These are phyloP conservation scores for Hypsibius dujardini DNA, from an alignment of 1,140 invertebrate species.

Conservation along the genomic window DNA sequence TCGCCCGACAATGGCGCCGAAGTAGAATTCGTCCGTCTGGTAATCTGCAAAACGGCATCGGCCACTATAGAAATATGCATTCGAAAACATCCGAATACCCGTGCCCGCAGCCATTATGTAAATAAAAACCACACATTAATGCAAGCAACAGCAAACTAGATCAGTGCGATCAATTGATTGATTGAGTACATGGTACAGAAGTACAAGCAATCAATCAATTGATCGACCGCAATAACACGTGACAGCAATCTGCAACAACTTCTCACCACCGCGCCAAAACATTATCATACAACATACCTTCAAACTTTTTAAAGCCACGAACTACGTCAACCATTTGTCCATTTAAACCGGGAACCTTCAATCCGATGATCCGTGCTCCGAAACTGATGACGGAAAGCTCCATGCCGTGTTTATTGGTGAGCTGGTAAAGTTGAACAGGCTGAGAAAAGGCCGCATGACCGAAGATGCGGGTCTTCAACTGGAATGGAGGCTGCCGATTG, in stretches of 20 bases:
- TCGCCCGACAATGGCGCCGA: conserved; percentile 69
- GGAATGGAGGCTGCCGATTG: neutral
- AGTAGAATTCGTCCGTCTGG: conserved; percentile 39
- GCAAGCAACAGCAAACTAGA: conserved; percentile 4
- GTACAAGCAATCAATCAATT: no score
- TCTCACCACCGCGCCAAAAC: no score
- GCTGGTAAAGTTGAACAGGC: conserved; percentile 9
- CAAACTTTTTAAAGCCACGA: conserved; percentile 55
- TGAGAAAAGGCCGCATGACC: neutral
- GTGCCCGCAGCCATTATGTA: no score
- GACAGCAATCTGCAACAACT: no score
- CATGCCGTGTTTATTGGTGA: neutral
- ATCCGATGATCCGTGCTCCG: conserved; percentile 57
- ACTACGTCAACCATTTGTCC: conserved; percentile 49
- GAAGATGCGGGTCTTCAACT: neutral
- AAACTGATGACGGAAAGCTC: conserved; percentile 44
- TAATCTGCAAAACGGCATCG: conserved; percentile 27
- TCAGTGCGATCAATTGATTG: no score
- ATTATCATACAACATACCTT: conserved; percentile 33
- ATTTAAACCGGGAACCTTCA: conserved; percentile 50
- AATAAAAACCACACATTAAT: conserved; percentile 16
- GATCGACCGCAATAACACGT: no score
- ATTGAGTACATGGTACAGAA: no score
- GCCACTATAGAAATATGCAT: neutral
- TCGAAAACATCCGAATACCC: no score